Percentiles rank a stretch among this genome's conserved stretches.
Conservation (phyloP, 2,888 invertebrate species). For the Sesia apiformis region DNA sequence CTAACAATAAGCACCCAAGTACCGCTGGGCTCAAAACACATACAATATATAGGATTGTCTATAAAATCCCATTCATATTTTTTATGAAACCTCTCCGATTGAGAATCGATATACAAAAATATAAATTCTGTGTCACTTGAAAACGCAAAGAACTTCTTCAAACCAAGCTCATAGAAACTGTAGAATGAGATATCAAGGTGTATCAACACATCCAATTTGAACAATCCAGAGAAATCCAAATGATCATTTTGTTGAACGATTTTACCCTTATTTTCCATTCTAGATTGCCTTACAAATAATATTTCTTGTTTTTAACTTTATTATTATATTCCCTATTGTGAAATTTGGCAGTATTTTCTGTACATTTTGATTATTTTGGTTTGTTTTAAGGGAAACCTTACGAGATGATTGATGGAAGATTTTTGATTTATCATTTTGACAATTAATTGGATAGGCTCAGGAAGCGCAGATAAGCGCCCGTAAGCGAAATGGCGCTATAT, state of each 20-base stretch:
- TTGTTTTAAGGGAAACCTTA: too few relatives aligned
- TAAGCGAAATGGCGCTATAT: too few relatives aligned
- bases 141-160: slow-evolving; percentile 60
- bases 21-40: slow-evolving; percentile 90
- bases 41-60: slow-evolving; percentile 75
- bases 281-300: neutral
- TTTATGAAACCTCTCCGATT: slow-evolving; percentile 47
- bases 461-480: too few relatives aligned
- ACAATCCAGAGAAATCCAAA: slow-evolving; percentile 62
- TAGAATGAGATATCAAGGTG: slow-evolving; percentile 52
- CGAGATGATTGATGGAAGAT: too few relatives aligned
- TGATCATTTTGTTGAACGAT: slow-evolving; percentile 33
- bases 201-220: slow-evolving; percentile 60
- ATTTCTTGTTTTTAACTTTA: too few relatives aligned
- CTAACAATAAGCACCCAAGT: slow-evolving; percentile 81
- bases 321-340: too few relatives aligned
- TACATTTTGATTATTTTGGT: too few relatives aligned
- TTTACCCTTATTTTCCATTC: neutral
- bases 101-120: slow-evolving; percentile 52
- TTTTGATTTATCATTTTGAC: too few relatives aligned
- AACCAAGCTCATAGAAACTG: slow-evolving; percentile 62
- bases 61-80: slow-evolving; percentile 64
- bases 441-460: too few relatives aligned
- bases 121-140: slow-evolving; percentile 56
- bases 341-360: too few relatives aligned